These are phyloP conservation scores for Acanthoscelides obtectus DNA, from an alignment of 2,888 invertebrate species.

Conservation along the genomic window DNA sequence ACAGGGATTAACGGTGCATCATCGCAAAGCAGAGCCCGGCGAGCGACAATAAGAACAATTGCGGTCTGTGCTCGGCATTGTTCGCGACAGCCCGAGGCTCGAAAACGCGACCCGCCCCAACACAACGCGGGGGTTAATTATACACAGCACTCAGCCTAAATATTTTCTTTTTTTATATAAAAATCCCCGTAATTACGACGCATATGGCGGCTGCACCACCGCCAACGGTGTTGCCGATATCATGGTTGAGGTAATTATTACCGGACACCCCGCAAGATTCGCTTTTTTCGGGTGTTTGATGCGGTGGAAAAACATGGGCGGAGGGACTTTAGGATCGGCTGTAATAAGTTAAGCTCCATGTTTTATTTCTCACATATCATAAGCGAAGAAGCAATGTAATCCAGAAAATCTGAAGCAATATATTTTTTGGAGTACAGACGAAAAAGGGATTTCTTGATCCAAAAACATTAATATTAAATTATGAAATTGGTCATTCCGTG, in stretches of 20 bases:
- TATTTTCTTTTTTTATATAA: conserved; percentile 29
- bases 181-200: conserved; percentile 37
- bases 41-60: conserved; percentile 41
- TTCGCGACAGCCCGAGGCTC: conserved; percentile 33
- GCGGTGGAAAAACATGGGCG: not conserved
- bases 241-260: not conserved
- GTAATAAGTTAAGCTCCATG: no score
- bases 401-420: no score
- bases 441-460: no score
- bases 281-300: not conserved
- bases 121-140: conserved; percentile 33
- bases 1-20: conserved; percentile 36
- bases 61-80: conserved; percentile 39
- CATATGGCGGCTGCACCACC: conserved; percentile 40
- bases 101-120: conserved; percentile 2
- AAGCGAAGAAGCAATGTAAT: no score
- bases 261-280: not conserved
- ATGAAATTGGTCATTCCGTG: no score
- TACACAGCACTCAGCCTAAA: conserved; percentile 31
- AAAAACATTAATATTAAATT: no score
- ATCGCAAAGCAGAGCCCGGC: conserved; percentile 29
- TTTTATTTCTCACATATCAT: no score
- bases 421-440: no score
- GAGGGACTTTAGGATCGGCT: not conserved
- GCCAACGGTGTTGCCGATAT: conserved; percentile 36